phyloP scores from a whole-genome alignment of 2,888 invertebrate genomes.

The Polyploca ridens region DNA sequence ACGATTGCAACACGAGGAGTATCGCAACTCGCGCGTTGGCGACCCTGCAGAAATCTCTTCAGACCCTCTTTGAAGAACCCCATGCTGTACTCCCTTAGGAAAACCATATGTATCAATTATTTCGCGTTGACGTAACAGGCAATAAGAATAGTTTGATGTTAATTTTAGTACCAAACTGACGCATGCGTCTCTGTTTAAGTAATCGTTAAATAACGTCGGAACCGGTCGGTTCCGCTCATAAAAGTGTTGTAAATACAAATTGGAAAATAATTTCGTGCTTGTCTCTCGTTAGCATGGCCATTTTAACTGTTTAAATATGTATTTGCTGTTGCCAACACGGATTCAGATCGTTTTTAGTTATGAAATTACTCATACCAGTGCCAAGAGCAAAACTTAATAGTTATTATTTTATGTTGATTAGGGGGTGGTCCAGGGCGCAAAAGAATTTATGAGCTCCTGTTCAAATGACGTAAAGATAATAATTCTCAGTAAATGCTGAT shows the following conservation, averaged over 20 bases:
- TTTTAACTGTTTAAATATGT: conserved; percentile 6
- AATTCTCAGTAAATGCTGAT: no score
- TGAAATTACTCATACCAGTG: no score
- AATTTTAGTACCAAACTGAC: conserved; percentile 46
- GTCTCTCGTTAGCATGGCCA: neutral
- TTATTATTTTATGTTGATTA: no score
- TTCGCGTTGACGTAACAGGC: conserved; percentile 20
- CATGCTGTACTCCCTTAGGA: no score
- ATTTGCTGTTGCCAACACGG: neutral
- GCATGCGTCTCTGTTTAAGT: conserved; percentile 35
- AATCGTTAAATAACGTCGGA: conserved; percentile 48
- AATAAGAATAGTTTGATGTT: conserved; percentile 33
- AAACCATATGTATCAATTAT: conserved; percentile 19
- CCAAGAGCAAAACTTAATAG: neutral
- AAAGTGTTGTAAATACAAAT: conserved; percentile 51
- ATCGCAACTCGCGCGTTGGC: no score
- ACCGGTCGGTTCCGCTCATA: conserved; percentile 54
- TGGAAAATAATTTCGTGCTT: conserved; percentile 39
- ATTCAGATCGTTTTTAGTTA: neutral
- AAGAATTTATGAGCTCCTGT: no score
- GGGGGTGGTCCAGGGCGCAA: no score
- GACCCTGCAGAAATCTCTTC: no score
- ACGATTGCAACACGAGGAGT: no score
- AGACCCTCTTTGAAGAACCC: no score
- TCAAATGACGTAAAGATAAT: no score